phyloP scores from a whole-genome alignment of 2,797 vertebrate genomes.

The Luscinia megarhynchos region DNA sequence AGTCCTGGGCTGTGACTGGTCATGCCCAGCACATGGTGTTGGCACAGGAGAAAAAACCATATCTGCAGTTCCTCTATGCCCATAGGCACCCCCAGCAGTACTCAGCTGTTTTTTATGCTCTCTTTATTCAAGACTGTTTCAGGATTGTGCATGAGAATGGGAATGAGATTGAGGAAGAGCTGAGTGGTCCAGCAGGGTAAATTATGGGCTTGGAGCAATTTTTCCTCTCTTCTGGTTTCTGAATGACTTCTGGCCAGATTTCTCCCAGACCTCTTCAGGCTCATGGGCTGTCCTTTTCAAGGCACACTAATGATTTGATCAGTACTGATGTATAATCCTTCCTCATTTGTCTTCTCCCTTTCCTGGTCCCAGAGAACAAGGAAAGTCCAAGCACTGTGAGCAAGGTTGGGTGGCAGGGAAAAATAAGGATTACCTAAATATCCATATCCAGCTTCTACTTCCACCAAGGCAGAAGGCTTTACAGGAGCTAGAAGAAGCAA shows the following conservation, averaged over 20 bases:
- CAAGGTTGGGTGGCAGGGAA: background rate
- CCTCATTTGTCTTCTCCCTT: background rate
- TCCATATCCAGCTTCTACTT: background rate
- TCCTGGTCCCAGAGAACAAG: background rate
- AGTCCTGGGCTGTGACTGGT: background rate
- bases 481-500: background rate
- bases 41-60: background rate
- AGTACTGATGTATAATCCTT: background rate
- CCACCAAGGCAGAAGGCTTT: background rate
- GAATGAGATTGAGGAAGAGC: background rate
- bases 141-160: background rate
- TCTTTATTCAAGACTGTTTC: background rate
- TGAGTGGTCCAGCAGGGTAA: background rate
- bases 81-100: background rate
- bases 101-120: background rate
- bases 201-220: fast-evolving
- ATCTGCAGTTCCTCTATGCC: background rate
- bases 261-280: background rate
- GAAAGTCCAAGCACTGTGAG: background rate
- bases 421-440: background rate
- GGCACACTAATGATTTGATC: background rate
- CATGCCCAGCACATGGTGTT: background rate
- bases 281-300: background rate
- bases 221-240: background rate
- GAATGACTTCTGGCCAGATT: background rate